Conservation (phyloP, 2,888 invertebrate genomes). For the Helobdella robusta region DNA sequence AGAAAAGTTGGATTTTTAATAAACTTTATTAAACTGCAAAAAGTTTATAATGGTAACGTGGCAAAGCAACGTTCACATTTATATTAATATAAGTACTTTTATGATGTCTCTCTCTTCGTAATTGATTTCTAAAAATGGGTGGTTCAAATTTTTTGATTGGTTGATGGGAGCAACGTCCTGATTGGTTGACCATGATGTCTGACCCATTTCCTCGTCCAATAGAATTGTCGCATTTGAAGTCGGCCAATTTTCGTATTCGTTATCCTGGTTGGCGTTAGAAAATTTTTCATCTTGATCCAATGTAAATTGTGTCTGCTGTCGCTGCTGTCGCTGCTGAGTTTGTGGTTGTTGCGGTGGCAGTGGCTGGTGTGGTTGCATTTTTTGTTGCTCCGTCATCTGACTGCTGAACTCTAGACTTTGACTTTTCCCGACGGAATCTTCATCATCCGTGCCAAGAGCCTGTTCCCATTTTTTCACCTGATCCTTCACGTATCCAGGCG, state of each 20-base stretch:
- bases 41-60: background rate
- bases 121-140: background rate
- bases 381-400: background rate
- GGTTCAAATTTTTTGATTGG: background rate
- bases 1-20: background rate
- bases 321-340: background rate
- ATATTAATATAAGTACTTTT: background rate
- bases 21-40: background rate
- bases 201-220: no score
- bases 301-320: background rate
- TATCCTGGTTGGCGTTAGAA: background rate
- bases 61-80: background rate
- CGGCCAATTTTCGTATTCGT: background rate
- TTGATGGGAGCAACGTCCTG: background rate
- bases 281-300: background rate
- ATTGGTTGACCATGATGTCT: background rate
- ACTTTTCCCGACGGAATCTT: slow-evolving; percentile 3
- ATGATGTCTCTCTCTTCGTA: background rate
- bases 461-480: slow-evolving; percentile 23
- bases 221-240: no score
- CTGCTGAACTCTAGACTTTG: background rate
- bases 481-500: slow-evolving; percentile 23
- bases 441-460: background rate
- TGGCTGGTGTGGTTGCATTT: background rate
- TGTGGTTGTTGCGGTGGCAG: background rate